These are phyloP conservation scores for Philypnodon macrostomus DNA, from an alignment of 2,797 vertebrate species.

Conservation along the genomic window DNA sequence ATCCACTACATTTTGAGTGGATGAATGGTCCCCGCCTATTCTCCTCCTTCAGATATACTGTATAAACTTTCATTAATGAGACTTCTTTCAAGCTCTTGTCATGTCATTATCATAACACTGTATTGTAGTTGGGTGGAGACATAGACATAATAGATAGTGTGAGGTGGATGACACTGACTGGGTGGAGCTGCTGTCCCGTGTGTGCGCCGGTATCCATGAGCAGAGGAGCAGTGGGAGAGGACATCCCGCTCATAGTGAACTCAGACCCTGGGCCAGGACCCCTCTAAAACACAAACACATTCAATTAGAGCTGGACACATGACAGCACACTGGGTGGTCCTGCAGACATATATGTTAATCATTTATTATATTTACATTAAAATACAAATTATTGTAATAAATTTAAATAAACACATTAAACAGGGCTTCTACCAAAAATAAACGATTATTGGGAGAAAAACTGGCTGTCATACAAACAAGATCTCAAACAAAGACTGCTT, in stretches of 20 bases:
- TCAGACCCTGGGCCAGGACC: slow-evolving; percentile 16
- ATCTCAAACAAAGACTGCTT: too few species aligned
- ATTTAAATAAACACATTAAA: neutral
- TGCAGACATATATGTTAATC: neutral
- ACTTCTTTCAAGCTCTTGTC: too few species aligned
- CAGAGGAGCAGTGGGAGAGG: slow-evolving; percentile 70
- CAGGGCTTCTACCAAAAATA: neutral
- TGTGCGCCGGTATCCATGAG: slow-evolving; percentile 51
- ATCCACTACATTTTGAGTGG: too few species aligned
- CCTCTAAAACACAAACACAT: slow-evolving; percentile 46
- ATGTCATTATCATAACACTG: too few species aligned
- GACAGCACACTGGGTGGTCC: slow-evolving; percentile 1
- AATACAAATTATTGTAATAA: too few species aligned
- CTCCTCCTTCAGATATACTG: too few species aligned
- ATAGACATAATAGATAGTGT: slow-evolving; percentile 9
- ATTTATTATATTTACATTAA: neutral
- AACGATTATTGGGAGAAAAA: too few species aligned
- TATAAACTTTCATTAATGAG: too few species aligned
- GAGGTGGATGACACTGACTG: slow-evolving; percentile 46
- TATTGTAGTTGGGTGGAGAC: too few species aligned
- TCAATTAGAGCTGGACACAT: slow-evolving; percentile 8
- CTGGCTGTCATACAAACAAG: too few species aligned
- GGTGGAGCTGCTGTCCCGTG: slow-evolving; percentile 45
- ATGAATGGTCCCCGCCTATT: too few species aligned
- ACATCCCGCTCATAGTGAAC: slow-evolving; percentile 20